These are phyloP conservation scores for Nanorana parkeri DNA, from an alignment of 2,113 vertebrate genomes.

Conservation along the genomic window DNA sequence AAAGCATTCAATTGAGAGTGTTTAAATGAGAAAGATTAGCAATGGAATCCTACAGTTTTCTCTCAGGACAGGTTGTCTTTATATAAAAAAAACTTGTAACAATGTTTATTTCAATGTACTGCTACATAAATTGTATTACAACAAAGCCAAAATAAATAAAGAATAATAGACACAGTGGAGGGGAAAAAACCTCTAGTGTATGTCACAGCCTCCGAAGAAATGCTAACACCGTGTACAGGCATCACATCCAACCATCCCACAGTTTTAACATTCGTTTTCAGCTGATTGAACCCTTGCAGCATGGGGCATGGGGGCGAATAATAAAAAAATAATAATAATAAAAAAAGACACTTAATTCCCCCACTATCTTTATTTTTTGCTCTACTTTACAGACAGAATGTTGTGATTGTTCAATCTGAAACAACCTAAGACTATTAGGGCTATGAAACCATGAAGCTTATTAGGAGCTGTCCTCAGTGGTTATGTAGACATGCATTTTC, in stretches of 20 bases:
- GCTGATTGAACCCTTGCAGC: not conserved
- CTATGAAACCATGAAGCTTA: no score
- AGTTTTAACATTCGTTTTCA: conserved; percentile 7
- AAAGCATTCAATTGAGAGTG: no score
- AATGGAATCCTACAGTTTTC: not conserved
- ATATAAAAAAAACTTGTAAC: not conserved
- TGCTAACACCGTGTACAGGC: not conserved
- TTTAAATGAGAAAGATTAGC: no score
- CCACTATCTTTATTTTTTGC: not conserved
- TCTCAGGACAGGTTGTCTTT: not conserved
- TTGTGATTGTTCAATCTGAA: no score
- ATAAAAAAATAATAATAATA: no score
- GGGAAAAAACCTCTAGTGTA: no score
- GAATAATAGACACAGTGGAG: not conserved
- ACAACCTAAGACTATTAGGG: no score
- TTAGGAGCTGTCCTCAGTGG: no score
- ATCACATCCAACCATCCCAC: conserved; percentile 1
- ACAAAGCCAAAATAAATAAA: not conserved
- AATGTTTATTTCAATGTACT: not conserved
- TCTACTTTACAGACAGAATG: no score
- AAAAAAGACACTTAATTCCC: no score
- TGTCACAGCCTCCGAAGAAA: not conserved
- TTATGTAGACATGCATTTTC: no score
- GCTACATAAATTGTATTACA: not conserved
- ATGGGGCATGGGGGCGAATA: no score